A percentile compares a stretch with the other conserved stretches of the same genome.
phyloP scores from a whole-genome alignment of 2,113 vertebrate species.

The Ameiurus melas region DNA sequence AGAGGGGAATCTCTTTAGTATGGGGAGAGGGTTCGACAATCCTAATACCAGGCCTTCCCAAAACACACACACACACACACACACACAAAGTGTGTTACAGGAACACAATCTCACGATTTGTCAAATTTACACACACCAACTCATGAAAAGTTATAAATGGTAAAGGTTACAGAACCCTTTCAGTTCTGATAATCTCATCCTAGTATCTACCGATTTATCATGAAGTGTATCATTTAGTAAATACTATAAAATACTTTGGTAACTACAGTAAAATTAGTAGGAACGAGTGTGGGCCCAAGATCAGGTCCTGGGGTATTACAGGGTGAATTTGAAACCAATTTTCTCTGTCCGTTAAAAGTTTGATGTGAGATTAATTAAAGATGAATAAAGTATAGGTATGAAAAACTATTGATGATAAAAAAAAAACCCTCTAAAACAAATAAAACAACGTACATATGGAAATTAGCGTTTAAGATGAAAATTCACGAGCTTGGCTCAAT shows the following conservation, averaged over 20 bases:
- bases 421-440: background rate
- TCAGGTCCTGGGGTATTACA: background rate
- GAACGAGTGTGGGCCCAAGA: background rate
- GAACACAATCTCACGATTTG: background rate
- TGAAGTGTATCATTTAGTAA: background rate
- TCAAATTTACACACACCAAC: background rate
- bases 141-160: background rate
- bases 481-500: background rate
- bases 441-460: too few relatives aligned
- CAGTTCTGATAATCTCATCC: background rate
- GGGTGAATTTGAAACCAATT: background rate
- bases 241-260: background rate
- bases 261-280: background rate
- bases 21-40: slow-evolving; percentile 33
- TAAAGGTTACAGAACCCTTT: background rate
- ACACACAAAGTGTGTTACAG: background rate
- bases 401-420: background rate
- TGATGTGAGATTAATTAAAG: background rate
- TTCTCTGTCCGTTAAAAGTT: background rate
- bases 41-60: slow-evolving; percentile 23
- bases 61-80: slow-evolving; percentile 24
- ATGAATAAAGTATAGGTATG: too few relatives aligned
- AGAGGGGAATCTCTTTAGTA: slow-evolving; percentile 39
- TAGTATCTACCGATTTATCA: background rate
- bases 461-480: too few relatives aligned